phyloP scores from a whole-genome alignment of 2,888 invertebrate species.

The Philonicus albiceps region DNA sequence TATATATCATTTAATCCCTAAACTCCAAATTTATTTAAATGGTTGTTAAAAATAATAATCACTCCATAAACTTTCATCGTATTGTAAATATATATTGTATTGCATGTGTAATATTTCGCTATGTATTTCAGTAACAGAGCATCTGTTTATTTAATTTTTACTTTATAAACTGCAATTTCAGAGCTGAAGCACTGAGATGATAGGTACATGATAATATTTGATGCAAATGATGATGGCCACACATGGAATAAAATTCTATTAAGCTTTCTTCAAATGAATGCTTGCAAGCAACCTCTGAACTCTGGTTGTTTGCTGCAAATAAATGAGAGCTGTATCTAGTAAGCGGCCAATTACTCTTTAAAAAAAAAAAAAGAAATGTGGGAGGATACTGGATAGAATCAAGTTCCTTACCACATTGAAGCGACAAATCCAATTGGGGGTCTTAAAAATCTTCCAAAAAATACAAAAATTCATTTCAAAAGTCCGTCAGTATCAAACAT shows the following conservation, averaged over 20 bases:
- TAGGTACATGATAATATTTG: neutral
- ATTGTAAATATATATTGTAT: neutral
- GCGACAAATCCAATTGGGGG: constrained; percentile 22
- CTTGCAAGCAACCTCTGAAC: neutral
- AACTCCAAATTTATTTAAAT: too few relatives aligned
- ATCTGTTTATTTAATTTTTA: too few relatives aligned
- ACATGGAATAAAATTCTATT: neutral
- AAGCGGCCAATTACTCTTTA: neutral
- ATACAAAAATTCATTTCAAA: constrained; percentile 18
- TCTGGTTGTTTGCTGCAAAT: neutral
- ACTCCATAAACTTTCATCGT: too few relatives aligned
- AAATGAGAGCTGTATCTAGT: neutral
- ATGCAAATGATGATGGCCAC: neutral
- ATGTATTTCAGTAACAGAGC: too few relatives aligned
- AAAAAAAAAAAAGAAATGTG: neutral
- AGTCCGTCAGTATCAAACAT: neutral
- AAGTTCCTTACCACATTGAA: constrained; percentile 21
- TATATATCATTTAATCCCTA: too few relatives aligned
- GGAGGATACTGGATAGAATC: neutral
- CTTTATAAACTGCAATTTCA: neutral
- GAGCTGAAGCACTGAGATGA: neutral
- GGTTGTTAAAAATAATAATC: too few relatives aligned
- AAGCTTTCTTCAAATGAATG: neutral
- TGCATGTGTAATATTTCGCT: neutral
- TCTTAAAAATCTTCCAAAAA: constrained; percentile 28